Evolutionary conservation across 2,888 invertebrate genomes (phyloP).

Genomic region (Patella pellucida): DNA sequence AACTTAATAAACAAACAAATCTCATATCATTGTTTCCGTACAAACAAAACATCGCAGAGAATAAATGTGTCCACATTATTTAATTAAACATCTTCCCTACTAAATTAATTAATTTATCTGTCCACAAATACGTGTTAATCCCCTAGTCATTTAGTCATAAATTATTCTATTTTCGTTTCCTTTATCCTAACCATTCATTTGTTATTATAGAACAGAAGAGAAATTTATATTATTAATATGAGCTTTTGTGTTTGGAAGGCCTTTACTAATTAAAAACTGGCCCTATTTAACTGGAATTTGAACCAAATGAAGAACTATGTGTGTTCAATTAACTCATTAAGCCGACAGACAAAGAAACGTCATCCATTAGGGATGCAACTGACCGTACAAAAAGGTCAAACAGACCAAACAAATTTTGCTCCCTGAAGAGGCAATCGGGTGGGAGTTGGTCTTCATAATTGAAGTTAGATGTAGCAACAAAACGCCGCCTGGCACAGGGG

Average conservation of each 20-base stretch:
- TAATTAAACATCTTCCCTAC: not conserved
- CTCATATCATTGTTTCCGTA: too few species aligned
- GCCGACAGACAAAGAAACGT: not conserved
- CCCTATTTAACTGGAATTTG: not conserved
- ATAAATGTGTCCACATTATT: too few species aligned
- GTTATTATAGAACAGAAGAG: not conserved
- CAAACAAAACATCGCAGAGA: too few species aligned
- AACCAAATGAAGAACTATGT: too few species aligned
- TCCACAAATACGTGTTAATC: not conserved
- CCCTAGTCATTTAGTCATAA: not conserved
- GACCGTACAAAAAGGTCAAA: constrained; percentile 5
- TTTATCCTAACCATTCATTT: not conserved
- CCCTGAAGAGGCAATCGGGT: not conserved
- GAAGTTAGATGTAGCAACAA: not conserved
- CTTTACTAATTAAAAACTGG: not conserved
- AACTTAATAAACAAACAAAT: not conserved
- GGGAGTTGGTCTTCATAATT: not conserved
- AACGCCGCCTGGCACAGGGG: not conserved
- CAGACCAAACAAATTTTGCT: too few species aligned
- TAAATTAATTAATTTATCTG: not conserved
- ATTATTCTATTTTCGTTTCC: constrained; percentile 1
- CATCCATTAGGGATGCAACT: not conserved
- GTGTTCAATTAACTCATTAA: too few species aligned
- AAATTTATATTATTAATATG: too few species aligned
- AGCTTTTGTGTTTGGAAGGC: too few species aligned